Evolutionary conservation across 2,113 vertebrate genomes (phyloP).

Genomic region (Petaurus breviceps): DNA sequence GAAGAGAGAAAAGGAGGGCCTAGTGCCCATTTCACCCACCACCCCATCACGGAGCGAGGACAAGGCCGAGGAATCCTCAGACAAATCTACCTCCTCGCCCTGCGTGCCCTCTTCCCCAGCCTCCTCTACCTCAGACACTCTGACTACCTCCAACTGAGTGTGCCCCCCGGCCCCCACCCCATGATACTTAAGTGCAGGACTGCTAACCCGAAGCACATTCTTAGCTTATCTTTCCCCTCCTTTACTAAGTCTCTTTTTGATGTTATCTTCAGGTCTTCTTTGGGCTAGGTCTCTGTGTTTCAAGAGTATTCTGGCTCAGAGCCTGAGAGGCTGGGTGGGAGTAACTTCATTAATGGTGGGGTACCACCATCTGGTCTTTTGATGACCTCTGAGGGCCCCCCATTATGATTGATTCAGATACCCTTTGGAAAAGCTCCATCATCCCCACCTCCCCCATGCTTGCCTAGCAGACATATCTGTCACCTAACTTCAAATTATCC

Average conservation of each 20-base stretch:
- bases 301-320: constrained; percentile 57
- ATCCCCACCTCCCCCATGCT: constrained; percentile 14
- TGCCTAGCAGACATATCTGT: constrained; percentile 7
- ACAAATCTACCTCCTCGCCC: constrained; percentile 93
- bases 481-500: constrained; percentile 35
- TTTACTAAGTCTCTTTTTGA: constrained; percentile 63
- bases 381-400: not conserved
- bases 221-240: constrained; percentile 73
- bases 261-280: constrained; percentile 64
- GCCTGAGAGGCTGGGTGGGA: not conserved
- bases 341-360: constrained; percentile 14
- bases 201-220: constrained; percentile 73
- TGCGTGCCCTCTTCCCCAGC: constrained; percentile 90
- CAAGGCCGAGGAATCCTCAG: constrained; percentile 92
- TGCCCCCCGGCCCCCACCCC: not conserved
- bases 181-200: constrained; percentile 26
- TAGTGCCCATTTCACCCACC: constrained; percentile 88
- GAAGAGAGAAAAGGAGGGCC: constrained; percentile 97
- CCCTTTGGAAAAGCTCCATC: constrained; percentile 31
- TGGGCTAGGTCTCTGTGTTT: constrained; percentile 54
- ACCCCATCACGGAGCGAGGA: constrained; percentile 88
- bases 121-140: constrained; percentile 90
- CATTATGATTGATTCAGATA: constrained; percentile 54
- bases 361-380: constrained; percentile 45
- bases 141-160: constrained; percentile 89